A percentile compares a stretch with the other conserved stretches of the same genome.
Conservation (phyloP, 2,113 vertebrate genomes). For the Oncorhynchus nerka region DNA sequence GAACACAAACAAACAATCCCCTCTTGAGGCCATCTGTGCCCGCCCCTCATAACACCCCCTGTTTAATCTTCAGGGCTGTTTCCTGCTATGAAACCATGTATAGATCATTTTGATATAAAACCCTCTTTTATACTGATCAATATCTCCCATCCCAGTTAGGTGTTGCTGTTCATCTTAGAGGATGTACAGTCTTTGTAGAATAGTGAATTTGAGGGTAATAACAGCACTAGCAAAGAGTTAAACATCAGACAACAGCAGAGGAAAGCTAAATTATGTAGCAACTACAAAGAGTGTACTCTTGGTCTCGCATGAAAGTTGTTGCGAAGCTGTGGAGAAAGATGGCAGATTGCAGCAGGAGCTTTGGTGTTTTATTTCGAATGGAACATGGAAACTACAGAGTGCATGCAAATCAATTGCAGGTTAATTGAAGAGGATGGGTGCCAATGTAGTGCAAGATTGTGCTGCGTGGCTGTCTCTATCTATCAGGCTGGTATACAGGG, state of each 20-base stretch:
- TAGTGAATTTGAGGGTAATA: background rate
- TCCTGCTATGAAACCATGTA: conserved; percentile 10
- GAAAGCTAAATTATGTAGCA: too few species aligned
- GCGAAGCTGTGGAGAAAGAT: background rate
- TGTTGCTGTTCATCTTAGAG: background rate
- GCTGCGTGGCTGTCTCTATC: background rate
- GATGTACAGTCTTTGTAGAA: background rate
- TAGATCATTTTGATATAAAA: background rate
- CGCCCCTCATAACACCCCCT: background rate
- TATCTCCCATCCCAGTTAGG: background rate
- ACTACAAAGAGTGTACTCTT: background rate
- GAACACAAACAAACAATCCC: conserved; percentile 6
- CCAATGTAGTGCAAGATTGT: background rate
- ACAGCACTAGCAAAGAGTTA: background rate
- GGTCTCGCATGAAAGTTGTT: background rate
- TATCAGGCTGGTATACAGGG: background rate
- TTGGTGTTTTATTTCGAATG: background rate
- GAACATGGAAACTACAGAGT: background rate
- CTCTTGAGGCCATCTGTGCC: conserved; percentile 3
- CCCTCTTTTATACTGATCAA: background rate
- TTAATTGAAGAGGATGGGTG: conserved; percentile 13
- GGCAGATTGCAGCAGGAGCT: too few species aligned
- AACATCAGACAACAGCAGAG: background rate
- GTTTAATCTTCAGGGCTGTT: conserved; percentile 26
- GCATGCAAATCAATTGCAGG: conserved; percentile 7